Conservation (phyloP, 2,113 vertebrate genomes). For the Rhabdornis inornatus region DNA sequence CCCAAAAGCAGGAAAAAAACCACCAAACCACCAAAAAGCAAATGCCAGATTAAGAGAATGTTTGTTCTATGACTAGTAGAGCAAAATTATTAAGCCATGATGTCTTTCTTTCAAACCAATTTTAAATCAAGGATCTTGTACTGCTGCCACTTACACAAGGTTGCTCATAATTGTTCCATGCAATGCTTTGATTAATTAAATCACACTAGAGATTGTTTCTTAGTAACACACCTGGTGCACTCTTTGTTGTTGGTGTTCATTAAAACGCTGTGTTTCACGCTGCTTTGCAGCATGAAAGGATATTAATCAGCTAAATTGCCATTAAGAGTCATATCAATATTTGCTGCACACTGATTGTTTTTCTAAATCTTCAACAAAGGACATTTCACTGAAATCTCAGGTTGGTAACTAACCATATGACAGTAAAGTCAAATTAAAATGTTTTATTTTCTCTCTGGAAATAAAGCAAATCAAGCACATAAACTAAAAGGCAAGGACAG, state of each 20-base stretch:
- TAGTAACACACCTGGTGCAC: slow-evolving; percentile 78
- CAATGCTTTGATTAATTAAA: slow-evolving; percentile 77
- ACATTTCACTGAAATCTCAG: slow-evolving; percentile 63
- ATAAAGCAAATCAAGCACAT: background rate
- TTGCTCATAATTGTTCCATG: slow-evolving; percentile 68
- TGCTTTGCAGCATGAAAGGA: slow-evolving; percentile 63
- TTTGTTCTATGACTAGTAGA: slow-evolving; percentile 30
- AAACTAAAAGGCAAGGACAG: background rate
- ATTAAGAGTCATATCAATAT: slow-evolving; percentile 79
- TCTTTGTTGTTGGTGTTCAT: slow-evolving; percentile 73
- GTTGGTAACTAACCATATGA: slow-evolving; percentile 45
- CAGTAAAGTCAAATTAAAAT: slow-evolving; percentile 52
- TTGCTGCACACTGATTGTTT: slow-evolving; percentile 68
- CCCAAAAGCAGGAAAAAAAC: background rate
- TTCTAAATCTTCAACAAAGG: slow-evolving; percentile 72
- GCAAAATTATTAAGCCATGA: slow-evolving; percentile 67
- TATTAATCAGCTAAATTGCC: slow-evolving; percentile 78
- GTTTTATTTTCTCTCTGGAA: slow-evolving; percentile 48
- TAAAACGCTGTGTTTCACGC: slow-evolving; percentile 62
- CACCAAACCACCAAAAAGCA: background rate
- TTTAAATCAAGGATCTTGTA: slow-evolving; percentile 58
- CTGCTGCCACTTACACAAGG: slow-evolving; percentile 63
- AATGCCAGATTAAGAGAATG: background rate
- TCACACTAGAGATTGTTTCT: slow-evolving; percentile 78
- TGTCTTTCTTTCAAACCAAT: slow-evolving; percentile 69